phyloP scores from a whole-genome alignment of 2,797 vertebrate genomes.

The Schizopygopsis pylzovi region DNA sequence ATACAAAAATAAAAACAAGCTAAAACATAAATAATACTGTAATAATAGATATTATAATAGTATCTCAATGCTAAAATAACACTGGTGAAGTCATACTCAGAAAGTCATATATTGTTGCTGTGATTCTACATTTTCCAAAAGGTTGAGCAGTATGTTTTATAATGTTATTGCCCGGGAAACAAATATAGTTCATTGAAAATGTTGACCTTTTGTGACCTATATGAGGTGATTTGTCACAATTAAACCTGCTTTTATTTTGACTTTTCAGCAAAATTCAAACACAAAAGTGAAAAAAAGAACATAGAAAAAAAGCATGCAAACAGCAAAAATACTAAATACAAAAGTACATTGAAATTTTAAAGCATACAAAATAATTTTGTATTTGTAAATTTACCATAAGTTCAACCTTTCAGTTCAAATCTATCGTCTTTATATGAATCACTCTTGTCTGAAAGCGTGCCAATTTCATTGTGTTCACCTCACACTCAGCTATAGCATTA shows the following conservation, averaged over 20 bases:
- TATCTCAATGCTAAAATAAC: not conserved
- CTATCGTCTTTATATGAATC: not conserved
- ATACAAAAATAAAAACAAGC: not conserved
- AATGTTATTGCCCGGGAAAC: not conserved
- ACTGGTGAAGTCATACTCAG: not conserved
- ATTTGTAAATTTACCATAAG: too few relatives aligned
- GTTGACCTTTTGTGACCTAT: conserved; percentile 7
- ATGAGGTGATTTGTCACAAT: not conserved
- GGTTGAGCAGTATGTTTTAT: conserved; percentile 2
- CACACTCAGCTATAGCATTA: not conserved
- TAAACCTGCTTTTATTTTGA: not conserved
- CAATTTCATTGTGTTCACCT: not conserved
- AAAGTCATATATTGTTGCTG: not conserved
- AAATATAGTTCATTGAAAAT: not conserved
- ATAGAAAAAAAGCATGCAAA: not conserved
- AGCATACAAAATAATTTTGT: not conserved
- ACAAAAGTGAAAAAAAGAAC: not conserved
- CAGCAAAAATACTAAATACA: too few relatives aligned
- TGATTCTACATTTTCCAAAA: conserved; percentile 10
- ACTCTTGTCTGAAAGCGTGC: not conserved
- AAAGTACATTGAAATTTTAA: not conserved
- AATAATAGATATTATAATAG: not conserved
- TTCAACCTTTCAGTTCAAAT: not conserved
- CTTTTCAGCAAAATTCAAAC: not conserved
- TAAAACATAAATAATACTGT: not conserved